Percentiles rank a stretch among this genome's conserved stretches.
These are phyloP conservation scores for Apostichopus californicus DNA, from an alignment of 35 echinoderm and acorn worm genomes.

Conservation along the genomic window DNA sequence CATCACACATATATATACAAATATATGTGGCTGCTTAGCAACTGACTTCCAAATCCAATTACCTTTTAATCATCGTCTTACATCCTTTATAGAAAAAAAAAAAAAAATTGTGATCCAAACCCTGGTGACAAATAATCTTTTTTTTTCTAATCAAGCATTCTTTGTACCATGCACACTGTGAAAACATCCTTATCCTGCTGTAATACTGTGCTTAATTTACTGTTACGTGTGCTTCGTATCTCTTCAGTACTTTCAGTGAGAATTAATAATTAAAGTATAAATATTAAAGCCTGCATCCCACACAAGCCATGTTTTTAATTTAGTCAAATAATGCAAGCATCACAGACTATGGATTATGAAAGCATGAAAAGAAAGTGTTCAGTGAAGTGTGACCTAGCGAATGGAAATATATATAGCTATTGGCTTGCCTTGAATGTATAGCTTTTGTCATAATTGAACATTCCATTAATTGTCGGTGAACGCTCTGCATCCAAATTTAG, in stretches of 20 bases:
- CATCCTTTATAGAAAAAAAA: too few relatives aligned
- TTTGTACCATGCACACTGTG: not conserved
- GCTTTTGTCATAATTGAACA: too few relatives aligned
- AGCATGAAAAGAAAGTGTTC: not conserved
- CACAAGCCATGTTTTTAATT: not conserved
- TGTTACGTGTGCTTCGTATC: not conserved
- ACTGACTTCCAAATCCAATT: too few relatives aligned
- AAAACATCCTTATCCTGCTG: not conserved
- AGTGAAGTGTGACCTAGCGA: not conserved
- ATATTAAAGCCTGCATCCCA: not conserved
- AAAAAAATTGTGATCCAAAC: too few relatives aligned
- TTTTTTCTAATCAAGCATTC: not conserved
- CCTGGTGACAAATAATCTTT: too few relatives aligned
- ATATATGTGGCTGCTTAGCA: too few relatives aligned
- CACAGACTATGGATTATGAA: not conserved
- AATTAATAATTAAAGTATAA: not conserved
- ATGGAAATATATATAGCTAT: not conserved
- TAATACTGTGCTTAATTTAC: not conserved
- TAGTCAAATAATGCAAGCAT: not conserved
- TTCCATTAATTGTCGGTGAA: too few relatives aligned
- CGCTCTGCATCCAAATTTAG: too few relatives aligned
- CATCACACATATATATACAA: too few relatives aligned
- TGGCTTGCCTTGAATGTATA: too few relatives aligned
- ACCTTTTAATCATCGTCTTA: too few relatives aligned
- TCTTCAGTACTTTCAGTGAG: not conserved